Evolutionary conservation across 2,113 vertebrate species (phyloP), one percentile per base, ranked within the genome.

Genomic region (Saiga tatarica): DNA sequence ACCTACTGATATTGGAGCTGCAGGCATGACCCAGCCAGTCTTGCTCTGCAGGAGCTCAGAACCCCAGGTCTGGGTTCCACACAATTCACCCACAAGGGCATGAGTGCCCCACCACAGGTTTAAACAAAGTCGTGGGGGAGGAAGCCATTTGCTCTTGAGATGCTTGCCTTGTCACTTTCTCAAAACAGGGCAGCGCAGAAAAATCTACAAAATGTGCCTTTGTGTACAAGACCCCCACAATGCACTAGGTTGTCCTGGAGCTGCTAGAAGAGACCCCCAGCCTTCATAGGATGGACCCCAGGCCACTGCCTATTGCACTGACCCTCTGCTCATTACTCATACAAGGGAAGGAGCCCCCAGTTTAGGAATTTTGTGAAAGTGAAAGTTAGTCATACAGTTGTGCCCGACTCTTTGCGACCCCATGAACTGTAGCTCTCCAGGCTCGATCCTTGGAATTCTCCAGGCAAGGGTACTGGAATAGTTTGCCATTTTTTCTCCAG

Each of bases 301-400:
- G 50, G 52, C n/a, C 42, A 7, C 12, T 21, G 15, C 6, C 1
- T 25, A 11, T 1, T 42, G 67, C 30, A 13, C 2, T 25, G 42
- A 50, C 7, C 23, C 33, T 88, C 42, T 33, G 17, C 13, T 88
- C 79, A 78, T 74, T 28, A 45, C 13, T 87, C 50, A 30, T 19
- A 57, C 0, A 19, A 91, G 47, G 42, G 89, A 96, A 89, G 92
- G 28, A 96, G 53, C 21, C 55, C 42, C 92, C 47, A 47, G 39
- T 89, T 90, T 93, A 52, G 95, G 89, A 97, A 97, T 90, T 98
- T 98, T 96, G 36, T 74, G 19, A 39, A 74, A 74, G 67, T 74
- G 67, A 39, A 74, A 74, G 67, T 39, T 12, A 71, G 67, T 39
- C 10, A 0, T 39, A 71, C n/a, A 71, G 67, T 39, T 21, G 5